phyloP scores from a whole-genome alignment of 2,113 vertebrate species.

The Crotalus viridis region DNA sequence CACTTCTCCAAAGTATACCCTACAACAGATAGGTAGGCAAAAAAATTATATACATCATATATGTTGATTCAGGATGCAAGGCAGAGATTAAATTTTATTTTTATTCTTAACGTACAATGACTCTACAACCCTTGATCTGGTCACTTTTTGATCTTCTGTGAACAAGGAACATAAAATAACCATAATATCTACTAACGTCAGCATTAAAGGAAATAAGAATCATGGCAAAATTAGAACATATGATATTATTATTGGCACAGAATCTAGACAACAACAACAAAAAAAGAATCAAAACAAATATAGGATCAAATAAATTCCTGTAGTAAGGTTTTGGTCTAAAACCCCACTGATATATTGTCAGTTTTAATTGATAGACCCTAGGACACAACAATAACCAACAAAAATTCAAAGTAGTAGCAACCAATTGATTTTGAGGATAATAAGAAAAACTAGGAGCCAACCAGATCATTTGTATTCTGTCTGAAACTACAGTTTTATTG shows the following conservation, averaged over 20 bases:
- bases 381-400: neutral
- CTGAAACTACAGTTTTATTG: neutral
- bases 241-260: neutral
- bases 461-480: neutral
- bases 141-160: neutral
- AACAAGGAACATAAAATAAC: neutral
- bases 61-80: neutral
- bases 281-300: neutral
- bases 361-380: neutral
- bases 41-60: neutral
- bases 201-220: neutral
- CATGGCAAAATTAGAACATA: neutral
- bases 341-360: neutral
- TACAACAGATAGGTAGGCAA: constrained; percentile 58
- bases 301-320: neutral
- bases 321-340: neutral
- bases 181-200: neutral
- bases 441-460: neutral
- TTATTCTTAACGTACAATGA: neutral
- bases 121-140: neutral
- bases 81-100: constrained; percentile 8
- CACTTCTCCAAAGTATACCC: constrained; percentile 99
- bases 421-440: neutral
- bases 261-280: neutral
- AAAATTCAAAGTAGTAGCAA: neutral